These are phyloP conservation scores for Thecocarcelia acutangulata DNA, from an alignment of 2,888 invertebrate genomes.

Conservation along the genomic window DNA sequence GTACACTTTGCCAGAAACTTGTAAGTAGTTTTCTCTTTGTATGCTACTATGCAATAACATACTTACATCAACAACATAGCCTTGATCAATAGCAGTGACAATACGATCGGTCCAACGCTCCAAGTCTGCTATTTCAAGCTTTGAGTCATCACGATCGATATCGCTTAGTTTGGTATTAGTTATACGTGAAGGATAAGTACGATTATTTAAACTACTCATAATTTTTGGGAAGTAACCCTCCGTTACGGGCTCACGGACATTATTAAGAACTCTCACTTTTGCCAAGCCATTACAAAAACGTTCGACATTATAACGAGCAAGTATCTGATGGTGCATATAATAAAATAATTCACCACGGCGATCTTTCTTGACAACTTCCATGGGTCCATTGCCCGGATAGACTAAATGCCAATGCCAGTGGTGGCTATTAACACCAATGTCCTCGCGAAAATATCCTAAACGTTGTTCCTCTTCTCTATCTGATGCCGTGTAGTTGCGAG, in stretches of 20 bases:
- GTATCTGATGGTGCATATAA: conserved; percentile 87
- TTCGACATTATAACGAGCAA: conserved; percentile 88
- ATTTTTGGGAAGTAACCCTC: conserved; percentile 93
- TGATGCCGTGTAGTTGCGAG: conserved; percentile 88
- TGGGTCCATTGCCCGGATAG: conserved; percentile 87
- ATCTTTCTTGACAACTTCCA: conserved; percentile 86
- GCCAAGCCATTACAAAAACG: conserved; percentile 87
- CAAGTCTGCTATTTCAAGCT: conserved; percentile 83
- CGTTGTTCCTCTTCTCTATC: conserved; percentile 89
- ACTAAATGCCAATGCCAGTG: conserved; percentile 97
- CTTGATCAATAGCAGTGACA: conserved; percentile 88
- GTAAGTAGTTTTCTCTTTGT: too few relatives aligned
- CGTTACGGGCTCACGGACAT: conserved; percentile 86
- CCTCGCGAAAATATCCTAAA: conserved; percentile 92
- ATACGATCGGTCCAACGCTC: conserved; percentile 89
- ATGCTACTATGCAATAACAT: too few relatives aligned
- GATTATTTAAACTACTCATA: conserved; percentile 85
- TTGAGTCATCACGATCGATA: conserved; percentile 85
- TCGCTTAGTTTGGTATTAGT: conserved; percentile 84
- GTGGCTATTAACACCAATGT: conserved; percentile 91
- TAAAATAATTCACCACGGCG: conserved; percentile 88
- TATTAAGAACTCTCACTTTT: conserved; percentile 85
- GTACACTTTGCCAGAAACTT: too few relatives aligned
- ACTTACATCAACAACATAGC: conserved; percentile 84
- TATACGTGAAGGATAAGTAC: conserved; percentile 88